These are phyloP conservation scores for Strix aluco DNA, from an alignment of 2,113 vertebrate genomes.

Conservation along the genomic window DNA sequence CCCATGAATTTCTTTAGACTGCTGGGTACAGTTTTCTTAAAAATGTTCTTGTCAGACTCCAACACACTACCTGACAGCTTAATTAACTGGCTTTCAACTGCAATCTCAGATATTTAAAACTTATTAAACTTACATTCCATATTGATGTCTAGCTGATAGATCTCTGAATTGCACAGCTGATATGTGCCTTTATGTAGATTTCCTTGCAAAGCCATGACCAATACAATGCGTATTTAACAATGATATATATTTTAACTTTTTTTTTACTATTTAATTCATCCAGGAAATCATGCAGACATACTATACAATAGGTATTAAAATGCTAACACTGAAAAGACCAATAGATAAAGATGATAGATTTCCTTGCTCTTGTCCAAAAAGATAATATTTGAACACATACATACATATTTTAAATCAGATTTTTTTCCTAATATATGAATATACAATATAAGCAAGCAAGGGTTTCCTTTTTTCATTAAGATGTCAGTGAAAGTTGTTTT, in stretches of 20 bases:
- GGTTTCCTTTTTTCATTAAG: constrained; percentile 43
- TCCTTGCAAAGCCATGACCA: constrained; percentile 63
- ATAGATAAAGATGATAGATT: constrained; percentile 70
- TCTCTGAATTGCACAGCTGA: constrained; percentile 72
- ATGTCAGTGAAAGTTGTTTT: constrained; percentile 66
- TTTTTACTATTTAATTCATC: constrained; percentile 64
- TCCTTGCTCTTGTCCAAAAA: constrained; percentile 55
- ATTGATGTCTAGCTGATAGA: constrained; percentile 80
- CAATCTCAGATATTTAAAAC: constrained; percentile 87
- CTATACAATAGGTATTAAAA: constrained; percentile 70
- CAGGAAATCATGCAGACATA: constrained; percentile 60
- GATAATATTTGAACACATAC: constrained; percentile 60
- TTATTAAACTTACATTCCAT: constrained; percentile 85
- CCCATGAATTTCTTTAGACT: constrained; percentile 86
- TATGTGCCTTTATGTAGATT: constrained; percentile 61
- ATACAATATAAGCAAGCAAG: constrained; percentile 32
- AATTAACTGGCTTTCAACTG: constrained; percentile 87
- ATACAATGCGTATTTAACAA: constrained; percentile 66
- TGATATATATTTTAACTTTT: constrained; percentile 61
- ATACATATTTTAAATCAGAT: constrained; percentile 25
- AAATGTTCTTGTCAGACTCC: constrained; percentile 86
- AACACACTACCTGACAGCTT: constrained; percentile 86
- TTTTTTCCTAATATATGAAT: constrained; percentile 47
- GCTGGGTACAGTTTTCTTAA: constrained; percentile 83
- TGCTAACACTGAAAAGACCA: constrained; percentile 52